These are phyloP conservation scores for Channa argus DNA, from an alignment of 2,113 vertebrate genomes.

Conservation along the genomic window DNA sequence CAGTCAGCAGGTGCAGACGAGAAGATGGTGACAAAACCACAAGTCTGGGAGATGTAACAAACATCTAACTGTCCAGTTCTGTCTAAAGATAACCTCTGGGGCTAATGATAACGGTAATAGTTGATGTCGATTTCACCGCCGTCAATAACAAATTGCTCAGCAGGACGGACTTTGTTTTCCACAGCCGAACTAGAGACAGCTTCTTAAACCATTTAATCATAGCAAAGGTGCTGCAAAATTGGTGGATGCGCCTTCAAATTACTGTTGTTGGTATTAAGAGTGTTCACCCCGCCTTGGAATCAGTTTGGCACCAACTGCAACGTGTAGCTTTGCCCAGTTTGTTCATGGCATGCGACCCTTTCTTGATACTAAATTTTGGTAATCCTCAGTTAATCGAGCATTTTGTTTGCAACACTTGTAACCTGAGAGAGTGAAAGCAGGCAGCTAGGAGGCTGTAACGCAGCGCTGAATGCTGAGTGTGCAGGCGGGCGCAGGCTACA, in stretches of 20 bases:
- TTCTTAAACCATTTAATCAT: conserved; percentile 41
- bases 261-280: conserved; percentile 40
- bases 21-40: conserved; percentile 34
- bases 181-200: background rate
- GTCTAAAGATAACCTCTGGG: background rate
- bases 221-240: conserved; percentile 18
- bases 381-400: background rate
- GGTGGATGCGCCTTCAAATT: conserved; percentile 39
- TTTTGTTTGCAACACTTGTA: conserved; percentile 37
- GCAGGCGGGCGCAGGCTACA: conserved; percentile 9
- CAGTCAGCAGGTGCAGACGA: conserved; percentile 66
- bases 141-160: conserved; percentile 35
- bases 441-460: conserved; percentile 1
- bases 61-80: conserved; percentile 31
- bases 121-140: background rate
- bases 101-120: conserved; percentile 26
- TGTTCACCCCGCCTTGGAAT: conserved; percentile 15
- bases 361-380: background rate
- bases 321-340: background rate
- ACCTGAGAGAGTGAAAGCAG: conserved; percentile 35
- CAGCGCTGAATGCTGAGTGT: background rate
- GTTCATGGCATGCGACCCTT: background rate
- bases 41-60: conserved; percentile 1
- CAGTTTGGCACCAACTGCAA: background rate
- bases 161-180: conserved; percentile 21